Evolutionary conservation across 2,113 vertebrate species (phyloP).

Genomic region (Amphiprion ocellaris): DNA sequence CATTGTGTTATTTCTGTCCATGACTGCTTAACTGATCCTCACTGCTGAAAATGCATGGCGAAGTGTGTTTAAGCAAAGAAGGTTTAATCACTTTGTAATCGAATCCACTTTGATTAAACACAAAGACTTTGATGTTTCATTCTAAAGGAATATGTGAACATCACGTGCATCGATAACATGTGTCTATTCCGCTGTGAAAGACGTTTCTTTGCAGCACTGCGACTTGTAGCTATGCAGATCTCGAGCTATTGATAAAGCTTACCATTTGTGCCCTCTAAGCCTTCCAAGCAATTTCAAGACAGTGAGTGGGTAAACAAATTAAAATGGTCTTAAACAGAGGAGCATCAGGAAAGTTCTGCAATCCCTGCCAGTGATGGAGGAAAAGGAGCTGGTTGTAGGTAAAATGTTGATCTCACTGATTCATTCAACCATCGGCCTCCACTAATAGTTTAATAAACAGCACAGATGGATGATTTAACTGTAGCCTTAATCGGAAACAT

Average conservation of each 20-base stretch:
- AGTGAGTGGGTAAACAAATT: constrained; percentile 66
- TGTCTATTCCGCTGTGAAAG: not conserved
- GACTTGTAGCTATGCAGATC: constrained; percentile 30
- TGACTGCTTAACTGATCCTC: constrained; percentile 31
- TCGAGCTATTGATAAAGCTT: constrained; percentile 26
- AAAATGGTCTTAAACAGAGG: constrained; percentile 47
- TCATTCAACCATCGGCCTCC: constrained; percentile 14
- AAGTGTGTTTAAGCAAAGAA: constrained; percentile 17
- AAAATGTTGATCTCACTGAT: constrained; percentile 24
- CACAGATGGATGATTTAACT: constrained; percentile 17
- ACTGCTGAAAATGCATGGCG: constrained; percentile 5
- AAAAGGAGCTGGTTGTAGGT: constrained; percentile 21
- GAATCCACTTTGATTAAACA: constrained; percentile 33
- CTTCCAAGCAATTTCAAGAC: constrained; percentile 49
- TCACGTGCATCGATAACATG: constrained; percentile 15
- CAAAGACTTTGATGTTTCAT: constrained; percentile 41
- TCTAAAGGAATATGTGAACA: constrained; percentile 38
- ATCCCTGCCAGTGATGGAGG: constrained; percentile 22
- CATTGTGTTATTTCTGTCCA: constrained; percentile 35
- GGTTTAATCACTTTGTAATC: constrained; percentile 28
- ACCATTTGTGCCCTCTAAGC: constrained; percentile 39
- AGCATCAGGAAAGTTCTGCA: constrained; percentile 36
- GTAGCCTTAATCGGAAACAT: constrained; percentile 12
- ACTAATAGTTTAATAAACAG: constrained; percentile 11
- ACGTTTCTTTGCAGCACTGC: constrained; percentile 35